These are phyloP conservation scores for Megatriorchis doriae DNA, from an alignment of 2,113 vertebrate genomes.

Conservation along the genomic window DNA sequence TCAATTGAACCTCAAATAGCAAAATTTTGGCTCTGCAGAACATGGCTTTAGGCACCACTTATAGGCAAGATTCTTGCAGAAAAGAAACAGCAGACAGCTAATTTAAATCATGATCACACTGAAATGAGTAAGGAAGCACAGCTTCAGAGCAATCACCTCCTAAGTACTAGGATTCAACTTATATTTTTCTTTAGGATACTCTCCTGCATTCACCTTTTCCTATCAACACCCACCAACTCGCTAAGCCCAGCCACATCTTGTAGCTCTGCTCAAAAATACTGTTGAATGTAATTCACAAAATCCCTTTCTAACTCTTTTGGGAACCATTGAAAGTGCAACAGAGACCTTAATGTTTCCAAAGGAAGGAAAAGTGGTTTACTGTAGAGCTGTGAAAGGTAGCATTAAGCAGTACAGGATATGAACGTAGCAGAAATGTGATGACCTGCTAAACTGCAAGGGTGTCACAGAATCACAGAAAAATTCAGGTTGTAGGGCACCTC, in stretches of 20 bases:
- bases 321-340: background rate
- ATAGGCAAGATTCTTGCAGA: background rate
- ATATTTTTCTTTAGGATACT: background rate
- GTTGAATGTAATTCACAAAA: background rate
- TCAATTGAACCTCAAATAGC: conserved; percentile 38
- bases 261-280: background rate
- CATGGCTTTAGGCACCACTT: background rate
- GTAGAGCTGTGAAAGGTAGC: background rate
- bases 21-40: background rate
- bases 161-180: background rate
- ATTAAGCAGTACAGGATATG: background rate
- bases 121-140: background rate
- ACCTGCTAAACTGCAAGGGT: background rate
- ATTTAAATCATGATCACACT: background rate
- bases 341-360: background rate
- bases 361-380: background rate
- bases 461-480: background rate
- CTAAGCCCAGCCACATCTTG: background rate
- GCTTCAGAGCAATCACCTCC: background rate
- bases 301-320: background rate
- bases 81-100: background rate
- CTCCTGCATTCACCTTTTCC: background rate
- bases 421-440: background rate
- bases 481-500: background rate
- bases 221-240: background rate